Evolutionary conservation across 2,113 vertebrate genomes (phyloP).

Genomic region (Eudyptes chrysolophus): DNA sequence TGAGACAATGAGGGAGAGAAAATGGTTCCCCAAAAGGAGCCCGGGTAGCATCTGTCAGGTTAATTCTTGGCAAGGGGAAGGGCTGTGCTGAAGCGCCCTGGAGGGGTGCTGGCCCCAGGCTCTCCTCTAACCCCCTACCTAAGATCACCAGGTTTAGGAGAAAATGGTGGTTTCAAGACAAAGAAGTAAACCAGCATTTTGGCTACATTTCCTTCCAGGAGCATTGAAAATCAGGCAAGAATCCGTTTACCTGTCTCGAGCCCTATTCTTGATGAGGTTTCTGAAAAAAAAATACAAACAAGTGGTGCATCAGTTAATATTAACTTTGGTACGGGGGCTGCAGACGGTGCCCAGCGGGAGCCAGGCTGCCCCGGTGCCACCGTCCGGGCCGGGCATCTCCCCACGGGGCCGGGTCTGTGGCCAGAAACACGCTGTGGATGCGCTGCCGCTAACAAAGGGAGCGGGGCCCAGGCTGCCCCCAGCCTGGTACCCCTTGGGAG

Average conservation of each 20-base stretch:
- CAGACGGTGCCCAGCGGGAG: not conserved
- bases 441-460: not conserved
- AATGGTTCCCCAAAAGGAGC: slow-evolving; percentile 30
- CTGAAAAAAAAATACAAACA: not conserved
- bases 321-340: not conserved
- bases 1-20: not conserved
- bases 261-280: slow-evolving; percentile 40
- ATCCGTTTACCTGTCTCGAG: slow-evolving; percentile 31
- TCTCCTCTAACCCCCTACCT: not conserved
- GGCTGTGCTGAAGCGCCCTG: not conserved
- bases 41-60: not conserved
- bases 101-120: not conserved
- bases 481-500: not conserved
- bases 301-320: not conserved
- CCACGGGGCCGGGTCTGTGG: not conserved
- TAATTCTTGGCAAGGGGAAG: not conserved
- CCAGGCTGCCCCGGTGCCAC: not conserved
- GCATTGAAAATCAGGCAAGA: not conserved
- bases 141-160: not conserved
- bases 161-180: not conserved
- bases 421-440: not conserved
- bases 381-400: not conserved
- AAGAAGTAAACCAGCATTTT: not conserved
- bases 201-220: not conserved
- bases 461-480: not conserved